phyloP scores from a whole-genome alignment of 2,797 vertebrate genomes.

The Gobio occitaniae region DNA sequence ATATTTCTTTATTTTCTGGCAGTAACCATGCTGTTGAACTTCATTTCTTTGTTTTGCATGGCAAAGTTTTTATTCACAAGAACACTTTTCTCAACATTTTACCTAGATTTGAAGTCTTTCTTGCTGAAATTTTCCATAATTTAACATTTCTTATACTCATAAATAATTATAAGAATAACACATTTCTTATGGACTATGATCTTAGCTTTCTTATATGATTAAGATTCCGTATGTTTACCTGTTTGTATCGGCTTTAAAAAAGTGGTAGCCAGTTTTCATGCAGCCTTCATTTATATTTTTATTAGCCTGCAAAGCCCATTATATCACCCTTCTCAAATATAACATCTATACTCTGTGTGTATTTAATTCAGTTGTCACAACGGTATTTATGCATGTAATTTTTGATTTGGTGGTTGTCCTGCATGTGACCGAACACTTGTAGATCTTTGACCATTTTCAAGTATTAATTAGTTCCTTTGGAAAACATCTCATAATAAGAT shows the following conservation, averaged over 20 bases:
- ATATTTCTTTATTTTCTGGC: background rate
- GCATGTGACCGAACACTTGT: too few species aligned
- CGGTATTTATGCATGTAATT: background rate
- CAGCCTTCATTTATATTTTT: background rate
- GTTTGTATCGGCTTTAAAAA: background rate
- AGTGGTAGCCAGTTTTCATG: background rate
- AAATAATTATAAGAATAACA: background rate
- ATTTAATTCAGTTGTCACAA: background rate
- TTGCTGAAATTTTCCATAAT: background rate
- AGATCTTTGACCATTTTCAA: background rate
- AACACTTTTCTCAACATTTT: background rate
- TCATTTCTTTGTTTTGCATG: background rate
- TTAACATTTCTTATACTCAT: background rate
- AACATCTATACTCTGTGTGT: background rate
- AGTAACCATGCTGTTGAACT: background rate
- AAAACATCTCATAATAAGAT: background rate
- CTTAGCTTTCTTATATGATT: background rate
- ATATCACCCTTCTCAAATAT: background rate
- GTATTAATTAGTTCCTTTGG: background rate
- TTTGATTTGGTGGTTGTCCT: background rate
- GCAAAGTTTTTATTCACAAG: background rate
- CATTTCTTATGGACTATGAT: background rate
- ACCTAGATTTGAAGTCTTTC: background rate
- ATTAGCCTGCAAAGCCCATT: background rate
- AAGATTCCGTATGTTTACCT: background rate